Evolutionary conservation across 2,797 vertebrate genomes (phyloP), one percentile per base, ranked within the genome.

Genomic region (Muscicapa striata): DNA sequence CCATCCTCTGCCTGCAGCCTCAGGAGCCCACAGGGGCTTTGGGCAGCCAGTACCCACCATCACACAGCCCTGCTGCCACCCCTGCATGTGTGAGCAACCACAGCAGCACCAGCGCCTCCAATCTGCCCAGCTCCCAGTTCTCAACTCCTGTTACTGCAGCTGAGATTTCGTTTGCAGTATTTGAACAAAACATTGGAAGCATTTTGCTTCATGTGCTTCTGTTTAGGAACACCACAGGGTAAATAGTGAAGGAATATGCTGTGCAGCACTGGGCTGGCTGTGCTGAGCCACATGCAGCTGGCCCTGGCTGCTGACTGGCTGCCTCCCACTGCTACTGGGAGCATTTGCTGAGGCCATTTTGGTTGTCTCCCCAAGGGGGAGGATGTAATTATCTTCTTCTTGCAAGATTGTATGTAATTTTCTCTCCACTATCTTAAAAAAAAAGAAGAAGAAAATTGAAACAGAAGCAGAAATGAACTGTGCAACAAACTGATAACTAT

Each of bases 361-460:
- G 32, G 51, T 89, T 83, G 52, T 89, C 49, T 80, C 21, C 89
- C 75, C 43, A 43, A 89, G 69, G 55, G 61, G 73, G 26, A 46
- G 61, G 64, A 85, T 93, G 72, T 85, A 89, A 93, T 95, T 92
- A 80, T 72, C 84, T 93, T 87, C 52, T 85, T 76, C 83, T 90
- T 68, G 40, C 72, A 84, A 92, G 86, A 89, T 14, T 74, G 67
- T 54, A 21, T 76, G n/a, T 90, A n/a, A 86, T 95, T 93, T 90
- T 85, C 80, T 81, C 62, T 48, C 43, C 32, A 30, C 36, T 66
- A 18, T 66, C 57, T 87, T 57, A 36, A 24, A 34, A 82, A 66
- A 82, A 61, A 52, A 58, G 40, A 57, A 34, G 78, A 66, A 43
- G 22, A 17, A 32, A 23, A 52, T 14, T 12, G 20, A 80, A 87